phyloP scores from a whole-genome alignment of 2,797 vertebrate species.

The Epinephelus malabaricus region DNA sequence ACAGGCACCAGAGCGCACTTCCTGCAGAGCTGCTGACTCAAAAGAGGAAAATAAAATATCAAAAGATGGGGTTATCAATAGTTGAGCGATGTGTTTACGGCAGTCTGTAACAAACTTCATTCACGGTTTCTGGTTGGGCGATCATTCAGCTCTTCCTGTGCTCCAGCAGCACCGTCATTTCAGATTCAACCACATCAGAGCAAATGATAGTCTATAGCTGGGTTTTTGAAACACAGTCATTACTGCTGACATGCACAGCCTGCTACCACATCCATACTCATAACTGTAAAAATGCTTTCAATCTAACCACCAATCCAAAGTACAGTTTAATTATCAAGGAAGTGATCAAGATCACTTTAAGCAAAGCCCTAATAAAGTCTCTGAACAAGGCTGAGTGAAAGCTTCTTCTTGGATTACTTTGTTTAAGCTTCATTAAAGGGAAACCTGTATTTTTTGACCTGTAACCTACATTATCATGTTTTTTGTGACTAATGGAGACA shows the following conservation, averaged over 20 bases:
- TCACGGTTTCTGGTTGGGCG: not conserved
- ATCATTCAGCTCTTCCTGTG: constrained; percentile 20
- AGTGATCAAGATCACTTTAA: not conserved
- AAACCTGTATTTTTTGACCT: no score
- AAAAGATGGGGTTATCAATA: constrained; percentile 19
- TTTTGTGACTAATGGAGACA: no score
- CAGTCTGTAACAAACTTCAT: not conserved
- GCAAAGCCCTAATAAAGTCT: not conserved
- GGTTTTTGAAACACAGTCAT: constrained; percentile 28
- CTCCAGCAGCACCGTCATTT: constrained; percentile 26
- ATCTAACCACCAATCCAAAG: constrained; percentile 4
- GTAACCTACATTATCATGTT: no score
- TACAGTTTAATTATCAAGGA: not conserved
- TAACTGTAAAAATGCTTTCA: constrained; percentile 5
- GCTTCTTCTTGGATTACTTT: not conserved
- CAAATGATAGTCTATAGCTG: constrained; percentile 9
- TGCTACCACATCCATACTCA: not conserved
- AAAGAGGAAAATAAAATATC: constrained; percentile 19
- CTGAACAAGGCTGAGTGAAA: not conserved
- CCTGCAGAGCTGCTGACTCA: constrained; percentile 43
- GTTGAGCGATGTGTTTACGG: not conserved
- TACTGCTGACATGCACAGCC: constrained; percentile 25
- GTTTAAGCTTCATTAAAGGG: no score
- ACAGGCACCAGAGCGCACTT: constrained; percentile 11
- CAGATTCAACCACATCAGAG: constrained; percentile 23